Evolutionary conservation across 2,888 invertebrate genomes (phyloP), one percentile per base, ranked within the genome.

Genomic region (Stomorhina lunata): DNA sequence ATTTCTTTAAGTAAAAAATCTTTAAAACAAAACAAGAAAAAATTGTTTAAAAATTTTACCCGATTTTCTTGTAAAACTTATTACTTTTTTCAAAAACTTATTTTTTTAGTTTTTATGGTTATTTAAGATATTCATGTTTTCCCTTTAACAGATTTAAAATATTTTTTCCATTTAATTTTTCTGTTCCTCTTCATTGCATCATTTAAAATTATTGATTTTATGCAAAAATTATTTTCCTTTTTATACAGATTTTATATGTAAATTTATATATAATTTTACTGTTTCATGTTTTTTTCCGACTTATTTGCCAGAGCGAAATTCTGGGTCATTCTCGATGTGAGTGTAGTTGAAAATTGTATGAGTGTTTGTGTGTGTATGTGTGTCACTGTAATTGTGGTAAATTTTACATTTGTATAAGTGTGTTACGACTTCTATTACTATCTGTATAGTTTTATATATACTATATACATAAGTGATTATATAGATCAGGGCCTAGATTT

Each of bases 121-220:
- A 32, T 63, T 63, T 43, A 73, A 50, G 17, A 22, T 63, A 63
- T 63, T 63, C 53, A 72, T 27, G 4, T 10, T 17, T 17, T 37
- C 7, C 7, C 29, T 32, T 65, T 34, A 78, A 25, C 65, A 65
- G 45, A 63, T 68, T 76, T 37, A 48, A 37, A 22, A 29, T 50
- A 40, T 65, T 53, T 65, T 79, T 80, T 61, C 43, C 69, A 73
- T 82, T 82, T 76, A 82, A 82, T 71, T 75, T 82, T 71, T n/a
- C n/a, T n/a, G n/a, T n/a, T 79, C 65, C 79, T 76, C 53, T 66
- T 82, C 69, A 79, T 79, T 63, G 79, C 75, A 79, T 65, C 75
- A 75, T 82, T 82, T 79, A 82, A 82, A 76, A 79, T 71, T 79
- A 82, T 82, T 71, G 82, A 82, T 82, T 82, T 79, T 79, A 76